Conservation (phyloP, 2,888 invertebrate species). For the Dione vanillae region DNA sequence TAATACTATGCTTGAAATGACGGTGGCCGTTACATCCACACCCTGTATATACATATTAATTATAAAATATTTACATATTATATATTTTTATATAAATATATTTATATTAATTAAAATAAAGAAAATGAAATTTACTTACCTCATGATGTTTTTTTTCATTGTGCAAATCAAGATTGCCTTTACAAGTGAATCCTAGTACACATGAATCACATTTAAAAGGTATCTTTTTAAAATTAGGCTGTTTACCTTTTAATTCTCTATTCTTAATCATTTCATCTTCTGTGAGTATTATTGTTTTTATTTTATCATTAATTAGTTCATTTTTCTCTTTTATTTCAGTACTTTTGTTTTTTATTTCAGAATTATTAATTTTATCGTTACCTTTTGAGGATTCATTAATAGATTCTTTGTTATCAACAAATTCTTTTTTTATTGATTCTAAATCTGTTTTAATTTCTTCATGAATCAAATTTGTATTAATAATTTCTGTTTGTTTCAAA, state of each 20-base stretch:
- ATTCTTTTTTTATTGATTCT: neutral
- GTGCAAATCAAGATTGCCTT: constrained; percentile 58
- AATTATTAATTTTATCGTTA: neutral
- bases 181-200: constrained; percentile 63
- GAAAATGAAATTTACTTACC: constrained; percentile 47
- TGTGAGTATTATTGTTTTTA: constrained; percentile 53
- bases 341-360: neutral
- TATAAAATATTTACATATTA: too few species aligned
- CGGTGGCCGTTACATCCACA: too few species aligned
- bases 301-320: constrained; percentile 50
- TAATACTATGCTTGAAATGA: too few species aligned
- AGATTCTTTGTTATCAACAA: neutral
- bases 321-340: neutral
- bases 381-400: neutral
- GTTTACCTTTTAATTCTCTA: constrained; percentile 62
- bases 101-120: too few species aligned
- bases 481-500: neutral
- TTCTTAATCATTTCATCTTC: constrained; percentile 60
- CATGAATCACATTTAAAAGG: constrained; percentile 68
- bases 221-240: constrained; percentile 67
- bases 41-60: too few species aligned
- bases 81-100: too few species aligned
- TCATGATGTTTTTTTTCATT: constrained; percentile 58
- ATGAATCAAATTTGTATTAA: neutral
- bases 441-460: neutral